Base-by-base conservation (phyloP, 2,888 invertebrate species). In the Halocaridina rubra region DNA sequence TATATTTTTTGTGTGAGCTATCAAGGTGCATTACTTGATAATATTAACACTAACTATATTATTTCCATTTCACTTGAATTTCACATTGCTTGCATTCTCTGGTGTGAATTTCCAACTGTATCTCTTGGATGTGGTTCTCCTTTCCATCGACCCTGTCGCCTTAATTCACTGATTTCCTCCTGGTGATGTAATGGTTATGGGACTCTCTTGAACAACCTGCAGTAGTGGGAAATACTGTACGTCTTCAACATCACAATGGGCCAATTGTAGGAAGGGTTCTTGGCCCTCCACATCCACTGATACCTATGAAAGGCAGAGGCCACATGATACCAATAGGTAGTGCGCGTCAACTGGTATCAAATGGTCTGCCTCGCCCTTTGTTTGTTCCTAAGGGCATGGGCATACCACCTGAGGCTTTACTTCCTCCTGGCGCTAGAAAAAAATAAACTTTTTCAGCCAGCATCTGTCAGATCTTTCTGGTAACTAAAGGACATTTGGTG, bases 371-470 rank as follows among this genome's bases (percentile, higher is more conserved):
- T 16, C 33, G 39, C 3, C 82, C 82, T 30, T 7, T 71, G 22
- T 39, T 78, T 13, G 19, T 78, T 16, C 33, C 32, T 39, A 30
- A 61, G 39, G 71, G 78, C 19, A 27, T 61, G 39, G 71, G 78
- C 19, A 27, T 61, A 5, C 46, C 72, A 22, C 59, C 72, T 32
- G 61, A 33, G 24, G 71, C 77, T 16, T 77, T 84, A 13, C 39
- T 84, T n/a, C 82, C 82, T 19, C 82, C 82, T n/a, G 82, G 82
- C 13, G 82, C 82, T 24, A 69, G 82, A 53, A 84, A 78, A 22
- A 69, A 72, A 77, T 61, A 33, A 39, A 53, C 19, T 10, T 19
- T 19, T 53, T 53, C 2, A 53, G 3, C 53, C 53, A 53, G 19
- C 53, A 53, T 53, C 53, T 53, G 53, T 19, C 53, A n/a, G n/a